Evolutionary conservation across 2,113 vertebrate species (phyloP).

Genomic region (Chamaetylas fuelleborni): DNA sequence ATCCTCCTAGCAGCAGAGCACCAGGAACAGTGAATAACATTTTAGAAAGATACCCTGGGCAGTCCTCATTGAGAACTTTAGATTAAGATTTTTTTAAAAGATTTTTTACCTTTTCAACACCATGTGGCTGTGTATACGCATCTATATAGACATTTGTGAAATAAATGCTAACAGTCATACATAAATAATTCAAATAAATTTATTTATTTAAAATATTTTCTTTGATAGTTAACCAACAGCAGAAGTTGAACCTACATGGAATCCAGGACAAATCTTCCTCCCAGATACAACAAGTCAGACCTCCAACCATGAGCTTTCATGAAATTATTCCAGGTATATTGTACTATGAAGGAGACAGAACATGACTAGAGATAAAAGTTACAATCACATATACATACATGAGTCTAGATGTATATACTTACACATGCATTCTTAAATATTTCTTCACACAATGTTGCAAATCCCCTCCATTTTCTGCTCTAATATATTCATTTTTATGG

Average conservation of each 20-base stretch:
- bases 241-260: not conserved
- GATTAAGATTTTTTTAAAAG: not conserved
- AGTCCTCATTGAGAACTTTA: not conserved
- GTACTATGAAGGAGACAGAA: not conserved
- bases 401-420: not conserved
- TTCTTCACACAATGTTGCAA: not conserved
- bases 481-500: not conserved
- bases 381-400: fast-evolving
- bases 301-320: not conserved
- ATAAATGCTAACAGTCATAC: not conserved
- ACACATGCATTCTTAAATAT: not conserved
- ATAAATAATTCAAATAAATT: not conserved
- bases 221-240: not conserved
- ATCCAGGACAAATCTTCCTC: not conserved
- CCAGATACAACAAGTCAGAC: not conserved
- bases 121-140: not conserved
- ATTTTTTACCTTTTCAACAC: not conserved
- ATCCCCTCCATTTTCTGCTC: not conserved
- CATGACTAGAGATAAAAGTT: not conserved
- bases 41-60: not conserved
- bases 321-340: not conserved
- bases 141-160: not conserved
- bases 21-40: not conserved
- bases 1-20: not conserved
- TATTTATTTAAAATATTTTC: not conserved